Conservation (phyloP, 2,113 vertebrate genomes). For the Epinephelus fuscoguttatus region DNA sequence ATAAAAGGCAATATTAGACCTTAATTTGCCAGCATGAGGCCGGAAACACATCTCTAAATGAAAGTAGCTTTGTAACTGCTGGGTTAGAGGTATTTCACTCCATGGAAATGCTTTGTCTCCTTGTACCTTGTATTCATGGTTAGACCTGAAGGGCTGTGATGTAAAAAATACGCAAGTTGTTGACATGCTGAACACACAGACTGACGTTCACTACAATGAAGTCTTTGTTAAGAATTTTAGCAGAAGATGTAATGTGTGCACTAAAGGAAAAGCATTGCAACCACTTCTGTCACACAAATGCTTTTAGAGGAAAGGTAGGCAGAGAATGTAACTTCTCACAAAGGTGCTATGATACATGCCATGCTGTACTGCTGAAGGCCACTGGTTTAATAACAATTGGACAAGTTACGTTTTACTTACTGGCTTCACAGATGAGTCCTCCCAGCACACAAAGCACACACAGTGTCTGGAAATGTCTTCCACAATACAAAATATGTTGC, state of each 20-base stretch:
- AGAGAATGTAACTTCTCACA: background rate
- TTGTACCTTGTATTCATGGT: background rate
- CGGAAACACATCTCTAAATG: background rate
- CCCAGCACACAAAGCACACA: background rate
- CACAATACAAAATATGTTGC: background rate
- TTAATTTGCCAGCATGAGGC: background rate
- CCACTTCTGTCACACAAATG: background rate
- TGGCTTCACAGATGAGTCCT: background rate
- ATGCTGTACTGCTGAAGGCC: conserved; percentile 1
- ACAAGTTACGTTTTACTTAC: background rate
- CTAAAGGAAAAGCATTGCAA: background rate
- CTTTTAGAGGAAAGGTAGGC: background rate
- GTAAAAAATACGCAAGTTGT: background rate
- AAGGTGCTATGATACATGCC: background rate
- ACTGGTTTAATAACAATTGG: background rate
- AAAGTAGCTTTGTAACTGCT: background rate
- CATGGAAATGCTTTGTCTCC: background rate
- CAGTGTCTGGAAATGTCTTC: background rate
- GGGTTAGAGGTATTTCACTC: background rate
- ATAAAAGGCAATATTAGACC: background rate
- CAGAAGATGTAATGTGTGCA: background rate
- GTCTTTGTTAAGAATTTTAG: background rate
- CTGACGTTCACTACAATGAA: background rate
- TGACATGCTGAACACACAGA: background rate
- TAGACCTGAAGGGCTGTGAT: background rate